Conservation (phyloP, 30 jellyfish, hydroid and myxozoan species). For the Sanderia malayensis region DNA sequence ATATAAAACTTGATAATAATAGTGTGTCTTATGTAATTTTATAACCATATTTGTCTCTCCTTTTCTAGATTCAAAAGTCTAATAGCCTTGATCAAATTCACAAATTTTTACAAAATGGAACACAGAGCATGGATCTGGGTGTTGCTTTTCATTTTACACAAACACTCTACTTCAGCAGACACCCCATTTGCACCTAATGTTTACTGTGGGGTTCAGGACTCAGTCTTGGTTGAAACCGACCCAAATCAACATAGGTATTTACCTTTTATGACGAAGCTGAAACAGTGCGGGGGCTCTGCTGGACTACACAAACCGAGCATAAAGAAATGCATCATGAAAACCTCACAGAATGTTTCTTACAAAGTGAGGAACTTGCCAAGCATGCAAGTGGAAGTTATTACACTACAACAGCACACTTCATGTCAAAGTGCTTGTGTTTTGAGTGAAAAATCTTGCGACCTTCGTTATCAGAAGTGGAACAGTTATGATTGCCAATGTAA, state of each 20-base stretch:
- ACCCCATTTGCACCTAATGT: neutral
- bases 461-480: conserved; percentile 16
- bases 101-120: too few relatives aligned
- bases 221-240: conserved; percentile 30
- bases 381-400: neutral
- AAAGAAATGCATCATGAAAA: conserved; percentile 27
- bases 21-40: too few relatives aligned
- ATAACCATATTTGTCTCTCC: too few relatives aligned
- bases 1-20: too few relatives aligned
- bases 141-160: too few relatives aligned
- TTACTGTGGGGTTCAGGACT: conserved; percentile 13
- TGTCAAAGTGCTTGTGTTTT: conserved; percentile 28
- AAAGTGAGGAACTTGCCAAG: neutral
- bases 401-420: conserved; percentile 9
- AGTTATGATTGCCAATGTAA: conserved; percentile 10
- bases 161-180: neutral
- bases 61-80: too few relatives aligned
- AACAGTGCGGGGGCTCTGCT: conserved; percentile 37
- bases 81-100: too few relatives aligned
- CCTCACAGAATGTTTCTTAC: conserved; percentile 9
- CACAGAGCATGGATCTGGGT: too few relatives aligned
- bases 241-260: conserved; percentile 32
- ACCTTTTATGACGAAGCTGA: conserved; percentile 27
- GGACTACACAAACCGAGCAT: conserved; percentile 2
- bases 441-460: conserved; percentile 11